A percentile compares a stretch with the other conserved stretches of the same genome.
These are phyloP conservation scores for Xylophagus ater DNA, from an alignment of 2,888 invertebrate species.

Conservation along the genomic window DNA sequence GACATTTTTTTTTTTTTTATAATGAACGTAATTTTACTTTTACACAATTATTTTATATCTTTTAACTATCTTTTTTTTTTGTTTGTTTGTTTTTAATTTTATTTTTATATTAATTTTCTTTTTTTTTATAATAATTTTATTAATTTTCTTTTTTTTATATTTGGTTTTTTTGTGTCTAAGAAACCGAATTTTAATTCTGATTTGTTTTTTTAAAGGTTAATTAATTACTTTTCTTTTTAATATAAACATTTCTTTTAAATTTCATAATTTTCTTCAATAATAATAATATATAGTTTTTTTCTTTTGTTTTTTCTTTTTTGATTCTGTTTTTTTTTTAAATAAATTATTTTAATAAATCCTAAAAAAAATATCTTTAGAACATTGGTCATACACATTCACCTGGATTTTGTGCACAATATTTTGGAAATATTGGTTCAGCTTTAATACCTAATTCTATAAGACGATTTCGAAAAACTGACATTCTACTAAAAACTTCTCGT, in stretches of 20 bases:
- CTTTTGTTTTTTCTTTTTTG: no score
- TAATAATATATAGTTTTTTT: no score
- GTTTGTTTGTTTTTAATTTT: conserved; percentile 2
- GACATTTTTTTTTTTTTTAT: neutral
- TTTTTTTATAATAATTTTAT: no score
- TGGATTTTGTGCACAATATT: conserved; percentile 40
- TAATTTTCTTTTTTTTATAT: no score
- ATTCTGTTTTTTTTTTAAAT: neutral
- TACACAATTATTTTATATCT: no score
- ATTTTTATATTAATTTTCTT: conserved; percentile 1
- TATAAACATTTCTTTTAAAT: no score
- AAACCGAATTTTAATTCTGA: no score
- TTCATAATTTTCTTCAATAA: no score
- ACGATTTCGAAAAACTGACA: conserved; percentile 38
- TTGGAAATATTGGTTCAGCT: conserved; percentile 39
- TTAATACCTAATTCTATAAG: conserved; percentile 36
- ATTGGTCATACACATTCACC: conserved; percentile 40
- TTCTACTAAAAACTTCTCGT: conserved; percentile 36
- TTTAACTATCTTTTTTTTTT: conserved; percentile 4
- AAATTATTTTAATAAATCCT: conserved; percentile 1
- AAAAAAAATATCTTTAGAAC: conserved; percentile 11
- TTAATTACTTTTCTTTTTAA: no score
- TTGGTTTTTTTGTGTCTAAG: no score
- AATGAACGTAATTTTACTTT: no score
- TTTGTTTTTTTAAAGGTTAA: no score